A percentile compares a stretch with the other conserved stretches of the same genome.
Evolutionary conservation across 2,888 invertebrate genomes (phyloP).

Genomic region (Nephrotoma guestfalica): DNA sequence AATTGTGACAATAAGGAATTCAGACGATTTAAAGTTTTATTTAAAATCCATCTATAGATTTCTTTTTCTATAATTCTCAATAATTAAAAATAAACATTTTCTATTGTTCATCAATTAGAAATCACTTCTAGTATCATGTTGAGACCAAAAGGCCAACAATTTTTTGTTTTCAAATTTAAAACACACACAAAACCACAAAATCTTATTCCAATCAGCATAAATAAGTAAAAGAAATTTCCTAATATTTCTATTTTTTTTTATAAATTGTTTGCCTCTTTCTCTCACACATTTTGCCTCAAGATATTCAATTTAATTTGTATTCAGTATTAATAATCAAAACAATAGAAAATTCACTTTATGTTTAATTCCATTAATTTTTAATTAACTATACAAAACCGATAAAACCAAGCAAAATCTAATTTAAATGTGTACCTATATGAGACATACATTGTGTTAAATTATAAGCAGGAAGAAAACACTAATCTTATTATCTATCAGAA

Average conservation of each 20-base stretch:
- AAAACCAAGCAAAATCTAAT: not conserved
- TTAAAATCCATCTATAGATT: not conserved
- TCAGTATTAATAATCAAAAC: not conserved
- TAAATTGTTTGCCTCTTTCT: not conserved
- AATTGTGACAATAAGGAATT: too few relatives aligned
- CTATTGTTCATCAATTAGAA: not conserved
- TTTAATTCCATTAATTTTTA: not conserved
- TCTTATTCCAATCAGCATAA: not conserved
- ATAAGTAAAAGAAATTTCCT: not conserved
- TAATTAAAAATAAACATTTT: not conserved
- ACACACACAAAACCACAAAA: not conserved
- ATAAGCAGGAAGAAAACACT: not conserved
- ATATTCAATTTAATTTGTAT: not conserved
- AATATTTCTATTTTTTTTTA: not conserved
- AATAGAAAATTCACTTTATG: not conserved
- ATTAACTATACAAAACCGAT: not conserved
- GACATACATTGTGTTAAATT: not conserved
- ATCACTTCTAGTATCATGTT: not conserved
- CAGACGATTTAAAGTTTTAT: too few relatives aligned
- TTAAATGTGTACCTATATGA: not conserved
- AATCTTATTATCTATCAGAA: not conserved
- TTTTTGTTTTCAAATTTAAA: not conserved
- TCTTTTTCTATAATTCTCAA: not conserved
- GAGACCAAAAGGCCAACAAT: not conserved
- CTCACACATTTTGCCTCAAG: not conserved